Evolutionary conservation across 2,113 vertebrate species (phyloP).

Genomic region (Echinops telfairi): DNA sequence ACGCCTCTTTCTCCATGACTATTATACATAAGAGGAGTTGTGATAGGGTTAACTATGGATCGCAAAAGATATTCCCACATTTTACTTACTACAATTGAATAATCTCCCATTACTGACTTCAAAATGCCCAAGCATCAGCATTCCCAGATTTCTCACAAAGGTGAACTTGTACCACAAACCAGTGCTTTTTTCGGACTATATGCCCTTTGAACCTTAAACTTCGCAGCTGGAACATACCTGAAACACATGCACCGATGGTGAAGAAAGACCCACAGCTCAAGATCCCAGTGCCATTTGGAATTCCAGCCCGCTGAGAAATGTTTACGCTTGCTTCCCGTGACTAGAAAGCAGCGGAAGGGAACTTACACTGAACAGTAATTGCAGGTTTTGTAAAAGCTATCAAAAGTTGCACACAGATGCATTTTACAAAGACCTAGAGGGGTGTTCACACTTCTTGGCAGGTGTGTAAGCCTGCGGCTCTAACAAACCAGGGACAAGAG

Average conservation of each 20-base stretch:
- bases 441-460: constrained; percentile 81
- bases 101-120: background rate
- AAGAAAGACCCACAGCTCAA: constrained; percentile 74
- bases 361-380: constrained; percentile 80
- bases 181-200: constrained; percentile 70
- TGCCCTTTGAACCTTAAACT: constrained; percentile 76
- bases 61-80: background rate
- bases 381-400: constrained; percentile 83
- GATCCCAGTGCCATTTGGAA: constrained; percentile 80
- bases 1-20: background rate
- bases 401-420: constrained; percentile 79
- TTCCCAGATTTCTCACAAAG: constrained; percentile 59
- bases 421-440: constrained; percentile 78
- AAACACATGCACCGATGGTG: constrained; percentile 77
- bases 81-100: background rate
- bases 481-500: constrained; percentile 80
- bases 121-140: background rate
- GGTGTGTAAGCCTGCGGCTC: constrained; percentile 82
- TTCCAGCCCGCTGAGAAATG: constrained; percentile 82
- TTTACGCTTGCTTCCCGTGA: constrained; percentile 82
- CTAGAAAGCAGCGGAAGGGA: constrained; percentile 82
- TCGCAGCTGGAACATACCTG: constrained; percentile 76
- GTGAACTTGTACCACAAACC: constrained; percentile 80
- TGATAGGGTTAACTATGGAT: background rate
- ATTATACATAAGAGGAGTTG: background rate